Conservation (phyloP, 2,888 invertebrate genomes). For the Neoscelio sp. region DNA sequence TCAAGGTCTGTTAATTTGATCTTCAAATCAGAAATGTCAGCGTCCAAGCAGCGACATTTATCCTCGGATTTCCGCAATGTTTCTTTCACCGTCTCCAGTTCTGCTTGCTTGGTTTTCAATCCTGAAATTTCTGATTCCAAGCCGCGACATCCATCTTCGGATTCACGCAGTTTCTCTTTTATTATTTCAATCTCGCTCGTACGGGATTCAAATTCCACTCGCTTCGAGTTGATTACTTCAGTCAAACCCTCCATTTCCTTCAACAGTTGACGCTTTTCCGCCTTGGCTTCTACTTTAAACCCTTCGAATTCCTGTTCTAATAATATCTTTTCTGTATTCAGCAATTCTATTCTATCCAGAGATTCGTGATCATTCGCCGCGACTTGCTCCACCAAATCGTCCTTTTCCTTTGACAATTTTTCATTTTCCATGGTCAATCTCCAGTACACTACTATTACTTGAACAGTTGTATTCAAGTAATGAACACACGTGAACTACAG, state of each 20-base stretch:
- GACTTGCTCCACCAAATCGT: conserved; percentile 76
- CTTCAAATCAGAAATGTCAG: not conserved
- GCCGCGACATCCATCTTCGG: not conserved
- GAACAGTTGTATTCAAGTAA: no score
- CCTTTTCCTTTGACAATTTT: conserved; percentile 74
- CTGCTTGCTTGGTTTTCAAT: not conserved
- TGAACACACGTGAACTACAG: no score
- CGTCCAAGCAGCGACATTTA: not conserved
- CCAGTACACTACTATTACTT: conserved; percentile 6
- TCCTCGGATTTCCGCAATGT: conserved; percentile 22
- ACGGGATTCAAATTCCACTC: no score
- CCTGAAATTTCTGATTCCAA: not conserved
- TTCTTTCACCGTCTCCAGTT: conserved; percentile 19
- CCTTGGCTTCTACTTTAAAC: conserved; percentile 69
- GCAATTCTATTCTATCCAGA: conserved; percentile 77
- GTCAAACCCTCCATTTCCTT: no score
- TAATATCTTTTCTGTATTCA: conserved; percentile 78
- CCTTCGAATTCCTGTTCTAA: conserved; percentile 77
- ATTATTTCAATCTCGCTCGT: no score
- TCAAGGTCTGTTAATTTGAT: not conserved
- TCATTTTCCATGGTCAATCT: no score
- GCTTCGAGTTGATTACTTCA: no score
- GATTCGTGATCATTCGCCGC: conserved; percentile 77
- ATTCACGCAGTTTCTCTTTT: conserved; percentile 13
- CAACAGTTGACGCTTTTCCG: conserved; percentile 16